Evolutionary conservation across 2,113 vertebrate species (phyloP).

Genomic region (Piprites chloris): DNA sequence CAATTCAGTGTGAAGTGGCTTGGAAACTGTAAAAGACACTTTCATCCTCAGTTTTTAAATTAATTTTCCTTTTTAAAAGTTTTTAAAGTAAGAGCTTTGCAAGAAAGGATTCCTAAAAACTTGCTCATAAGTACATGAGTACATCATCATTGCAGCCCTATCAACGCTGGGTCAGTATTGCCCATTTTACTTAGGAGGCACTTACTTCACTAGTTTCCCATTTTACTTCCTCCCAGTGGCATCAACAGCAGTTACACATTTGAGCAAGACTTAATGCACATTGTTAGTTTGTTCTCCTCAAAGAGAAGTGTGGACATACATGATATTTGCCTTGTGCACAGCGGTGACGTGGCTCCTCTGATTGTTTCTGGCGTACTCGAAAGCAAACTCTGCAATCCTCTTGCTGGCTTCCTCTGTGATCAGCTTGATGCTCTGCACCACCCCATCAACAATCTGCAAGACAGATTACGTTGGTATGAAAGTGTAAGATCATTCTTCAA

Average conservation of each 20-base stretch:
- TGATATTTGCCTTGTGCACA: constrained; percentile 97
- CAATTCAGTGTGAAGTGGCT: not conserved
- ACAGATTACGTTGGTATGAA: not conserved
- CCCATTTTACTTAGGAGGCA: not conserved
- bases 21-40: not conserved
- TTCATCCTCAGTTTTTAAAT: not conserved
- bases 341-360: constrained; percentile 90
- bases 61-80: not conserved
- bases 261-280: not conserved
- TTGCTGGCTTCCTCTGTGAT: constrained; percentile 92
- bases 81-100: not conserved
- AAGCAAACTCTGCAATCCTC: constrained; percentile 93
- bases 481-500: not conserved
- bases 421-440: constrained; percentile 96
- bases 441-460: constrained; percentile 93
- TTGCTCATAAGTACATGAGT: not conserved
- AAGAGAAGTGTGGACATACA: constrained; percentile 74
- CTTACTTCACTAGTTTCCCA: not conserved
- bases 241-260: not conserved
- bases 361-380: constrained; percentile 93
- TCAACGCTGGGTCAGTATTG: not conserved
- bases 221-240: not conserved
- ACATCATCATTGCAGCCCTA: not conserved
- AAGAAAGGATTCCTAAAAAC: not conserved
- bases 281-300: not conserved